Percentiles rank a stretch among this genome's conserved stretches.
phyloP scores from a whole-genome alignment of 2,888 invertebrate species.

The Cheiracanthium punctorium region DNA sequence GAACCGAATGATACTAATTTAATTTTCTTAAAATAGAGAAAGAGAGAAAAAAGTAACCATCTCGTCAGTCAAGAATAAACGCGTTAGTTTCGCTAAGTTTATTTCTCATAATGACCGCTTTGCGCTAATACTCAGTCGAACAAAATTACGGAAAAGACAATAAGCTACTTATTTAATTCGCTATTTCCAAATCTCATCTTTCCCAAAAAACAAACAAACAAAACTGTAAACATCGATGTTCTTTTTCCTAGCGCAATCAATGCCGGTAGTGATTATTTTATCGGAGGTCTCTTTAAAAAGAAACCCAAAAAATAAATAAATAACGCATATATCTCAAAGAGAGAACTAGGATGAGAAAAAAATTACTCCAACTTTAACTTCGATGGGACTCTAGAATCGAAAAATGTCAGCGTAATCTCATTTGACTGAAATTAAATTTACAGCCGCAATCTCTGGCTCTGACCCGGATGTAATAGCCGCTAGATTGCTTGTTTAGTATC shows the following conservation, averaged over 20 bases:
- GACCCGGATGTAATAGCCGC: conserved; percentile 53
- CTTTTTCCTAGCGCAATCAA: conserved; percentile 35
- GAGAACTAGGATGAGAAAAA: neutral
- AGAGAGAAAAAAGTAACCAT: neutral
- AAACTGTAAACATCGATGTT: neutral
- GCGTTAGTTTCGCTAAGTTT: conserved; percentile 22
- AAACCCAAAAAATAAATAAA: conserved; percentile 14
- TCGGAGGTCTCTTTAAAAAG: conserved; percentile 36
- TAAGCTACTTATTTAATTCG: conserved; percentile 45
- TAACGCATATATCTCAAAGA: conserved; percentile 27
- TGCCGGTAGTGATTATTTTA: conserved; percentile 51
- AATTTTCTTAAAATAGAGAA: neutral
- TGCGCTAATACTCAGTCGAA: conserved; percentile 17
- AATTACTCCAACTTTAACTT: conserved; percentile 14
- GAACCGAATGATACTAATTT: neutral
- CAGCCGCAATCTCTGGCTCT: conserved; percentile 57
- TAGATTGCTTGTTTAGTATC: conserved; percentile 57
- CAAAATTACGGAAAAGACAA: conserved; percentile 21
- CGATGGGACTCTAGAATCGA: conserved; percentile 43
- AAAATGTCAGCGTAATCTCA: conserved; percentile 65
- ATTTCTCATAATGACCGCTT: conserved; percentile 4
- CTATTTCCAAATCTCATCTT: neutral
- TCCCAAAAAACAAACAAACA: conserved; percentile 14
- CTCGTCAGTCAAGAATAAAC: conserved; percentile 11
- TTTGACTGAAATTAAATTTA: conserved; percentile 68